A percentile compares a stretch with the other conserved stretches of the same genome.
Conservation (phyloP, 2,113 vertebrate species). For the Lucifuga dentata region DNA sequence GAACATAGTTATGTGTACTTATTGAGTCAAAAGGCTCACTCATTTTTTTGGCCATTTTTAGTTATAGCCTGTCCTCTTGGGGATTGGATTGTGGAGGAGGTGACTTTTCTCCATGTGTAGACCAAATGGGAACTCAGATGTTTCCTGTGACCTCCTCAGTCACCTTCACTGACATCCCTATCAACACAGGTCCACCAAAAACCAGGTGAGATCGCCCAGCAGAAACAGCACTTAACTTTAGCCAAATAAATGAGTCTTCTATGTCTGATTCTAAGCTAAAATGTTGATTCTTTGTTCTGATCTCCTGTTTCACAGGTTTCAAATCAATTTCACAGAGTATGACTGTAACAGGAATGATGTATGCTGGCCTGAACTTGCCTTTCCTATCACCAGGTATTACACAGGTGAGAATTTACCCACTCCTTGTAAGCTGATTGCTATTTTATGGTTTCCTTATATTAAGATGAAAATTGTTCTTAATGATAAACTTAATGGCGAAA, state of each 20-base stretch:
- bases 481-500: no score
- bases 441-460: background rate
- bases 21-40: background rate
- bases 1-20: background rate
- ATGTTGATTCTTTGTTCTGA: background rate
- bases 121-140: constrained; percentile 68
- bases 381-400: constrained; percentile 90
- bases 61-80: constrained; percentile 85
- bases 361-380: constrained; percentile 93
- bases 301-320: constrained; percentile 82
- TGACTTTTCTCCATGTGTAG: constrained; percentile 69
- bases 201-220: constrained; percentile 84
- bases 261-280: constrained; percentile 4
- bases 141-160: constrained; percentile 88
- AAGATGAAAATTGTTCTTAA: no score
- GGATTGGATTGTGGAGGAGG: constrained; percentile 84
- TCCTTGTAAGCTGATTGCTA: background rate
- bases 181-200: constrained; percentile 75
- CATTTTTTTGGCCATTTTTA: constrained; percentile 60
- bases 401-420: constrained; percentile 83
- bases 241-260: background rate
- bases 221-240: background rate
- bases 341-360: constrained; percentile 93
- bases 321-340: constrained; percentile 93
- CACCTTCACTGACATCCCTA: constrained; percentile 87